Evolutionary conservation across 2,113 vertebrate species (phyloP).

Genomic region (Speoplatyrhinus poulsoni): DNA sequence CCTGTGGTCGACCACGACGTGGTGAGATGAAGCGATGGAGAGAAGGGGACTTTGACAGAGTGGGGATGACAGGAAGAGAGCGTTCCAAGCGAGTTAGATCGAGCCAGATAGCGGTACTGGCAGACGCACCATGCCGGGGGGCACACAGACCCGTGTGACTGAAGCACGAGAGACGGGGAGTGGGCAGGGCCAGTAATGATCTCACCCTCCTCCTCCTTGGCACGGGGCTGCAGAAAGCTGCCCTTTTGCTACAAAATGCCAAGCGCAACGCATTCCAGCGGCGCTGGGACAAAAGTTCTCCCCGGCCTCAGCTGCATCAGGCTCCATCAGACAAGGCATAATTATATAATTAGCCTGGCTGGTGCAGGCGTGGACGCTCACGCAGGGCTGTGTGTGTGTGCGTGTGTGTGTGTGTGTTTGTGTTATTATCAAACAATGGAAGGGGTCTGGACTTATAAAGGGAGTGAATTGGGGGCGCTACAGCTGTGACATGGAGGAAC

Average conservation of each 20-base stretch:
- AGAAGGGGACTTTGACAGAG: background rate
- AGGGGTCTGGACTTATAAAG: slow-evolving; percentile 49
- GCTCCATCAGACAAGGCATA: slow-evolving; percentile 73
- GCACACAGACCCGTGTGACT: slow-evolving; percentile 37
- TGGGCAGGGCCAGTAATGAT: slow-evolving; percentile 76
- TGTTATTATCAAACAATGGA: slow-evolving; percentile 62
- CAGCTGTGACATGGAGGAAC: slow-evolving; percentile 49
- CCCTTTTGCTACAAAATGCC: slow-evolving; percentile 80
- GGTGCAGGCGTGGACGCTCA: slow-evolving; percentile 52
- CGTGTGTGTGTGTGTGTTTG: slow-evolving; percentile 21
- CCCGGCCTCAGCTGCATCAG: slow-evolving; percentile 62
- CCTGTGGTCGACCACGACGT: no score
- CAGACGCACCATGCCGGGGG: slow-evolving; percentile 10
- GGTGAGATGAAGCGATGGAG: no score
- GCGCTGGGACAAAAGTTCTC: slow-evolving; percentile 65
- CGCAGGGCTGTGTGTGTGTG: slow-evolving; percentile 1
- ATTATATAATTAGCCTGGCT: slow-evolving; percentile 71
- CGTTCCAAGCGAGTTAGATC: slow-evolving; percentile 35
- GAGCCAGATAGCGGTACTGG: slow-evolving; percentile 3
- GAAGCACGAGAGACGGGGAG: slow-evolving; percentile 44
- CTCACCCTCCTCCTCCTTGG: slow-evolving; percentile 67
- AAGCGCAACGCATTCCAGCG: slow-evolving; percentile 73
- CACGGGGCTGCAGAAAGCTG: slow-evolving; percentile 71
- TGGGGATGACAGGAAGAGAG: slow-evolving; percentile 37
- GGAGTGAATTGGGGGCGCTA: slow-evolving; percentile 18